A percentile compares a stretch with the other conserved stretches of the same genome.
These are phyloP conservation scores for Stictonetta naevosa DNA, from an alignment of 2,113 vertebrate genomes.

Conservation along the genomic window DNA sequence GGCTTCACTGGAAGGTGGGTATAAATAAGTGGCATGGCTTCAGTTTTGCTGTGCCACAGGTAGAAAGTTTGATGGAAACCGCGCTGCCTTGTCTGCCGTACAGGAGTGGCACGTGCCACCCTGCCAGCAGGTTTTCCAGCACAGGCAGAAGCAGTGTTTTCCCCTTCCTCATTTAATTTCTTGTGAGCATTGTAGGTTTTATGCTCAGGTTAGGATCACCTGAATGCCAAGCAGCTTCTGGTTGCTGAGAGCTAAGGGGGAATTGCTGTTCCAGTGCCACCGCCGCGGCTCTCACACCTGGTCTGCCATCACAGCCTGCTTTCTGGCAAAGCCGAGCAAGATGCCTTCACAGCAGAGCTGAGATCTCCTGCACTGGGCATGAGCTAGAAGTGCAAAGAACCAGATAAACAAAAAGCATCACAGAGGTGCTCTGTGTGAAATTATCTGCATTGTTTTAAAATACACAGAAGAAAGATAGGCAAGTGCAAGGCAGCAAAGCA, in stretches of 20 bases:
- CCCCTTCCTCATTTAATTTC: background rate
- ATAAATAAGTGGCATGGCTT: background rate
- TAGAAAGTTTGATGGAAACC: conserved; percentile 4
- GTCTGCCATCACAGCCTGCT: background rate
- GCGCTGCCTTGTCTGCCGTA: background rate
- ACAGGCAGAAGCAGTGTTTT: background rate
- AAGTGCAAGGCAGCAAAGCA: background rate
- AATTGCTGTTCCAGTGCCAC: background rate
- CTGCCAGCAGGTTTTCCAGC: background rate
- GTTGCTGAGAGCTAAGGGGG: background rate
- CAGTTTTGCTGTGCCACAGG: conserved; percentile 1
- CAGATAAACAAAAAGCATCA: background rate
- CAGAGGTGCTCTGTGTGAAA: background rate
- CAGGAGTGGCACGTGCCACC: background rate
- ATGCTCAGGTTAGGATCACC: background rate
- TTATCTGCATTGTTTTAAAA: background rate
- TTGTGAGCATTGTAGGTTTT: background rate
- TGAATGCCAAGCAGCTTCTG: background rate
- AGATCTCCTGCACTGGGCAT: background rate
- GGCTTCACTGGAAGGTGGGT: background rate
- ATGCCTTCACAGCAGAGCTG: background rate
- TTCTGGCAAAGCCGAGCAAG: background rate
- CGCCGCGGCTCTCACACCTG: background rate
- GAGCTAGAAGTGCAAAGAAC: background rate
- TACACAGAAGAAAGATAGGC: background rate